Base-by-base conservation (phyloP, 2,113 vertebrate species). In the Ctenodactylus gundi region DNA sequence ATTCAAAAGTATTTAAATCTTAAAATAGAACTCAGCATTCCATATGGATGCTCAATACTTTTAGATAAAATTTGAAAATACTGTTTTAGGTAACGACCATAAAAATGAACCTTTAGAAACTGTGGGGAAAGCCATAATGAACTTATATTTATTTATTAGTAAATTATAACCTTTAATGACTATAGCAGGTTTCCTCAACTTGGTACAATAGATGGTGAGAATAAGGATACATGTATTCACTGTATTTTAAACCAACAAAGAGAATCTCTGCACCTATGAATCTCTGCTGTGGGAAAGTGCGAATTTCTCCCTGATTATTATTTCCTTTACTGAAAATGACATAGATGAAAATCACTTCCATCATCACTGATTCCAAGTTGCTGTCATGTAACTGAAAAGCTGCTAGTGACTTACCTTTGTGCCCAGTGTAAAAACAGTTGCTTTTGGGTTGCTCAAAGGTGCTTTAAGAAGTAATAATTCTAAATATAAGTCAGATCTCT, bases 311-410 rank as follows among this genome's bases (percentile, higher is more conserved):
- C 49, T 31, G 31, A 3, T 6, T 25, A 55, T 44, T 70, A 17
- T 39, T 25, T 64, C 20, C 17, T 51, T 72, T n/a, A 70, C 7
- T 76, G 14, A 18, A 60, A 13, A 60, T 76, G 25, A 13, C 31
- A 95, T 51, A 85, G 4, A 23, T 85, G 77, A 88, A 72, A 78
- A 76, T 75, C 23, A 60, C 77, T 95, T 73, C 44, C 89, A 15
- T 4, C 27, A 18, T 75, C 51, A 93, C 6, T 89, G 62, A 67
- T 21, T 92, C n/a, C 23, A 41, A 10, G 11, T 88, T 93, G 76
- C 49, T 7, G 14, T 80, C 29, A 29, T 12, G 65, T 4, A 80
- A 70, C 11, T 23, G 34, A 72, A 92, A 62, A 75, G 78, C 25
- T 64, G 14, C 7, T 10, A 41, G 68, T 70, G 41, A 41, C 21